phyloP scores from a whole-genome alignment of 2,113 vertebrate genomes.

The Eubucco bourcierii region DNA sequence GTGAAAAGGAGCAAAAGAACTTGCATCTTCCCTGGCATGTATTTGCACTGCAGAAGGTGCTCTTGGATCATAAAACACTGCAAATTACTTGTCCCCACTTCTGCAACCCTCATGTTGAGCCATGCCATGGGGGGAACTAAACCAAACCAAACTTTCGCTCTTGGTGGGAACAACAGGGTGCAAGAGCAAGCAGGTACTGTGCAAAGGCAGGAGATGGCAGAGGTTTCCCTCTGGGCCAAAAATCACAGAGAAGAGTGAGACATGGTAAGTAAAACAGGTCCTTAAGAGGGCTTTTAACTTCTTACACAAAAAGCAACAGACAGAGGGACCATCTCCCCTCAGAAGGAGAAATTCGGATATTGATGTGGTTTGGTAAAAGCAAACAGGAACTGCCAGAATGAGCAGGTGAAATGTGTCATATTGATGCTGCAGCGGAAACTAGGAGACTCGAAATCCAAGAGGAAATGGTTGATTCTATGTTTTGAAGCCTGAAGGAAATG shows the following conservation, averaged over 20 bases:
- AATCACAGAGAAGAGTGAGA: background rate
- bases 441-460: background rate
- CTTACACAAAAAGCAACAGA: background rate
- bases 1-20: background rate
- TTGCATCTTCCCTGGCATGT: background rate
- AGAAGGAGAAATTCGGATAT: background rate
- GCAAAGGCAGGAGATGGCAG: background rate
- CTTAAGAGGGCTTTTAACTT: background rate
- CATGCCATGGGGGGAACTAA: background rate
- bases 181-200: background rate
- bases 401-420: background rate
- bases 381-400: background rate
- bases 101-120: background rate
- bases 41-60: background rate
- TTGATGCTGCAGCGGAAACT: background rate
- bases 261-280: background rate
- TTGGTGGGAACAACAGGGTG: background rate
- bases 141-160: background rate
- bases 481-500: background rate
- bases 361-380: background rate
- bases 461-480: background rate
- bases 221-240: background rate
- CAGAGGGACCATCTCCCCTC: background rate
- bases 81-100: background rate
- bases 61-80: background rate